phyloP scores from a whole-genome alignment of 2,113 vertebrate species.

The Archilochus colubris region DNA sequence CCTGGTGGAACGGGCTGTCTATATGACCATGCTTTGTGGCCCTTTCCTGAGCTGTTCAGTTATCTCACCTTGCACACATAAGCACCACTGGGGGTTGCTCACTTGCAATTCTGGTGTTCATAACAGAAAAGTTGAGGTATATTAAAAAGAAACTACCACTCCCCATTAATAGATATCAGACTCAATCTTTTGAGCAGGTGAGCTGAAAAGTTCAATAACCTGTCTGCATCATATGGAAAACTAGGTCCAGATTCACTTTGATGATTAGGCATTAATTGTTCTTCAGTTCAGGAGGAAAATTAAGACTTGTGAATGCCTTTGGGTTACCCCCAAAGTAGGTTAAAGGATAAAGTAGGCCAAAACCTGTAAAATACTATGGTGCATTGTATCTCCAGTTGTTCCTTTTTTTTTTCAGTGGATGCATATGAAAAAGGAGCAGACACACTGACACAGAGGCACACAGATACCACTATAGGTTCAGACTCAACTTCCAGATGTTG shows the following conservation, averaged over 20 bases:
- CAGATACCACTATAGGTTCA: neutral
- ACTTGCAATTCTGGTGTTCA: neutral
- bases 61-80: neutral
- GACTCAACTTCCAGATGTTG: neutral
- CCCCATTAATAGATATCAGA: neutral
- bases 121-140: neutral
- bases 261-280: neutral
- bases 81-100: neutral
- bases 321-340: neutral
- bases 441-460: neutral
- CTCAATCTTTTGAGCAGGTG: neutral
- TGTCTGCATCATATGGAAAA: neutral
- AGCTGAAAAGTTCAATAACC: neutral
- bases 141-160: neutral
- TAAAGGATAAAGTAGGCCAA: neutral
- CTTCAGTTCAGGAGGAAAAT: neutral
- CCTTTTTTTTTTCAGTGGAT: fast-evolving
- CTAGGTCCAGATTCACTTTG: neutral
- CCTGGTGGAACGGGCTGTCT: neutral
- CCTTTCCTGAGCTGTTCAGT: neutral
- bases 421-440: neutral
- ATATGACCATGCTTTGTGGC: neutral
- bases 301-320: neutral
- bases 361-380: neutral
- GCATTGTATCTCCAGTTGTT: neutral